These are phyloP conservation scores for Myotis pilosus DNA, from an alignment of 2,797 vertebrate genomes.

Conservation along the genomic window DNA sequence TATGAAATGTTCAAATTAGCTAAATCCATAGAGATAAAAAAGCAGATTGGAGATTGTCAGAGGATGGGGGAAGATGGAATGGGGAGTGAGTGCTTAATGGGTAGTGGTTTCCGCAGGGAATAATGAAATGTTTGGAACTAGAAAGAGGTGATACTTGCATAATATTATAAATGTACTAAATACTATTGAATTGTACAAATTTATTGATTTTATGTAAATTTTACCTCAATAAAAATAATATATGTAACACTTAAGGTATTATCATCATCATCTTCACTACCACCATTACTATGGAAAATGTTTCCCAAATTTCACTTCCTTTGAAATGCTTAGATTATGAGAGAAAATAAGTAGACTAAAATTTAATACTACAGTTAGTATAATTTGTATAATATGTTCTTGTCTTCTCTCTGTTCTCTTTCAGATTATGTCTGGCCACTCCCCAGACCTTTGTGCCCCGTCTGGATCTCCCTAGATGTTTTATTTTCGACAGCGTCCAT, in stretches of 20 bases:
- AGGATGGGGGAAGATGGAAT: accelerated
- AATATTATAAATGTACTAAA: neutral
- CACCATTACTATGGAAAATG: neutral
- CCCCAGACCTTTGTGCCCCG: constrained; percentile 94
- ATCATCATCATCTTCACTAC: neutral
- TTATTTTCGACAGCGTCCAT: constrained; percentile 99
- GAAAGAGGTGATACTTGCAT: neutral
- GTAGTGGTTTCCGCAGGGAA: neutral
- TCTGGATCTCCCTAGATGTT: constrained; percentile 99
- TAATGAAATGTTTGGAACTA: neutral
- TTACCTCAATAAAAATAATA: neutral
- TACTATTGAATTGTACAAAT: neutral
- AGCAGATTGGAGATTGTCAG: neutral
- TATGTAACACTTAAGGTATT: neutral
- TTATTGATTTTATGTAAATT: neutral
- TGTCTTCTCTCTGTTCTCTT: constrained; percentile 53
- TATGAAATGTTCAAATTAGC: neutral
- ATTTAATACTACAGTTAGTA: neutral
- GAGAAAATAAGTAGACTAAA: neutral
- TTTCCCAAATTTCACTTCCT: neutral
- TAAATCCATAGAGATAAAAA: neutral
- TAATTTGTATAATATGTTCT: constrained; percentile 23
- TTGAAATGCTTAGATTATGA: neutral
- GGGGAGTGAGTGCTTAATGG: neutral
- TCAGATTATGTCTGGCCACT: constrained; percentile 97